Evolutionary conservation across 2,113 vertebrate species (phyloP).

Genomic region (Hemiprocne comata): DNA sequence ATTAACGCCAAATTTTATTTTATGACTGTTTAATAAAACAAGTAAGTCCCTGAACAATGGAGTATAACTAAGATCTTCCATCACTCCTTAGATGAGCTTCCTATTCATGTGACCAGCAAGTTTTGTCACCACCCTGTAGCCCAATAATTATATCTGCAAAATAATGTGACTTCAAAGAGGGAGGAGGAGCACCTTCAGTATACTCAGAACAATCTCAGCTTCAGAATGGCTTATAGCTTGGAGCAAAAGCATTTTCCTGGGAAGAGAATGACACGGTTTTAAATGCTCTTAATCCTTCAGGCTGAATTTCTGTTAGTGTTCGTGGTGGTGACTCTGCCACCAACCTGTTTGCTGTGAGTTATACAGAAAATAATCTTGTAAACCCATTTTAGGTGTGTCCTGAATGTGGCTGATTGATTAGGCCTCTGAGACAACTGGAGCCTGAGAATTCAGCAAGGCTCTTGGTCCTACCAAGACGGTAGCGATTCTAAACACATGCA

Average conservation of each 20-base stretch:
- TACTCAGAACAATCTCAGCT: not conserved
- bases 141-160: constrained; percentile 39
- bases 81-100: not conserved
- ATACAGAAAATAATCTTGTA: not conserved
- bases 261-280: not conserved
- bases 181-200: not conserved
- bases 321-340: not conserved
- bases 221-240: not conserved
- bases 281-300: not conserved
- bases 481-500: not conserved
- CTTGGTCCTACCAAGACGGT: not conserved
- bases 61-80: not conserved
- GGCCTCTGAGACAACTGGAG: not conserved
- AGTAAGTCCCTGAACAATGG: not conserved
- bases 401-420: accelerated
- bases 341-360: not conserved
- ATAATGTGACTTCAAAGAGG: constrained; percentile 6
- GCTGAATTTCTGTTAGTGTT: not conserved
- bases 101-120: not conserved
- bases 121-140: not conserved
- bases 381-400: not conserved
- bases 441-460: not conserved
- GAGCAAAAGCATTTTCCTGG: constrained; percentile 19
- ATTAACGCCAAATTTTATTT: not conserved
- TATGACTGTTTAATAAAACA: not conserved